Evolutionary conservation across 2,888 invertebrate species (phyloP).

Genomic region (Drosophila cognata): DNA sequence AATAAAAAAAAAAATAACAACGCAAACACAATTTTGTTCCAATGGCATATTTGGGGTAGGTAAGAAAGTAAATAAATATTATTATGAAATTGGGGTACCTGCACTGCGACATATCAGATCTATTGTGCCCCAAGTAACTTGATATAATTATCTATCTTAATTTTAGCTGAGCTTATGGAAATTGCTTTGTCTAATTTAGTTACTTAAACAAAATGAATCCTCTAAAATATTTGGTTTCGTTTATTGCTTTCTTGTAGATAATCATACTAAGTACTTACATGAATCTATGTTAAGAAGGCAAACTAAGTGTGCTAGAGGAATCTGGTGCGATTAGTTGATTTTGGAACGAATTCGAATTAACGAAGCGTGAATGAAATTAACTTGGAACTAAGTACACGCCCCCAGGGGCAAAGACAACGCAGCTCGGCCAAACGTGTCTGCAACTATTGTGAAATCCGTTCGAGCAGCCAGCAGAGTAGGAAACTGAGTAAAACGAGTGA

Average conservation of each 20-base stretch:
- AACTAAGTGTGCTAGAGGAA: constrained; percentile 10
- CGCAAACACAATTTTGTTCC: not conserved
- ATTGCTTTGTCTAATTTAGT: not conserved
- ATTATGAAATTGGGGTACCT: not conserved
- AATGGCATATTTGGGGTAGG: not conserved
- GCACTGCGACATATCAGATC: too few relatives aligned
- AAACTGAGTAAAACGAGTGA: constrained; percentile 19
- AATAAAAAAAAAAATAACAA: not conserved
- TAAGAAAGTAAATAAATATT: not conserved
- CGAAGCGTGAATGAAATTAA: constrained; percentile 61
- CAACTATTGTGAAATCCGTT: constrained; percentile 26
- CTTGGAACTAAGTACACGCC: constrained; percentile 32
- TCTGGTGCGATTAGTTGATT: constrained; percentile 44
- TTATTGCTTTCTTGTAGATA: constrained; percentile 30
- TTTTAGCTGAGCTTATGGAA: constrained; percentile 8
- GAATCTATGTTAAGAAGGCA: constrained; percentile 37
- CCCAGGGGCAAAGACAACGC: constrained; percentile 2
- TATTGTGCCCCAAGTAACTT: too few relatives aligned
- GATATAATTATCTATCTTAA: not conserved
- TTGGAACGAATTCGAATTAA: constrained; percentile 53
- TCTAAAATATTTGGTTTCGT: constrained; percentile 21
- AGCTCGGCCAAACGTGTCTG: constrained; percentile 6
- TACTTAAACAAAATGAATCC: constrained; percentile 16
- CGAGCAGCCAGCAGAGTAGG: constrained; percentile 5
- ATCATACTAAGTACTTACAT: constrained; percentile 34